Evolutionary conservation across 30 jellyfish, hydroid and myxozoan genomes (phyloP), one percentile per base, ranked within the genome.

Genomic region (Hydra vulgaris): DNA sequence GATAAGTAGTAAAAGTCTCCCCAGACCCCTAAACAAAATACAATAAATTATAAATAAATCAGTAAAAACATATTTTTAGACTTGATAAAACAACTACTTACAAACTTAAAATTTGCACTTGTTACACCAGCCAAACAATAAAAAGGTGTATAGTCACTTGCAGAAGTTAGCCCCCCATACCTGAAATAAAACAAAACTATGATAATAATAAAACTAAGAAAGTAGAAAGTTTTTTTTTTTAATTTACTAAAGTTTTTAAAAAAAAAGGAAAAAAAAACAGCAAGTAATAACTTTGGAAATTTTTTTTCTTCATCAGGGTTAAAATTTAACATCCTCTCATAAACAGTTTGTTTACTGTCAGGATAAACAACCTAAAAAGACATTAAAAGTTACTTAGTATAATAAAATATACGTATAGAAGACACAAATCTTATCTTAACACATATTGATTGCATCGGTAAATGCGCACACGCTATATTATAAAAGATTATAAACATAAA

Each of bases 61-160:
- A n/a, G n/a, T n/a, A n/a, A n/a, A n/a, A n/a, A n/a, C n/a, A n/a
- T n/a, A n/a, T n/a, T n/a, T n/a, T n/a, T n/a, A n/a, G n/a, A n/a
- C n/a, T n/a, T 40, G 8, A 40, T 12, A 40, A 12, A 40, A 40
- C 5, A 3, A 40, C 12, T 40, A 3, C 61, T 40, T 40, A 40
- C 61, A 40, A 40, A 40, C 61, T 40, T 40, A 12, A 40, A 40
- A 40, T 40, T 40, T 40, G 61, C 61, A 12, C 61, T 40, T 40
- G 61, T 40, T 17, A 89, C 84, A 15, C 89, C 95, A 23, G 82
- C 86, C 53, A 81, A 76, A 26, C 86, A 89, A 72, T 89, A 89
- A 66, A 89, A 89, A 18, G 80, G 81, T 0, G 81, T 68, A 27
- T 76, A 82, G 74, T 89, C 97, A 68, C 97, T 89, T 20, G 95